Conservation (phyloP, 2,113 vertebrate genomes). For the Marmota monax region DNA sequence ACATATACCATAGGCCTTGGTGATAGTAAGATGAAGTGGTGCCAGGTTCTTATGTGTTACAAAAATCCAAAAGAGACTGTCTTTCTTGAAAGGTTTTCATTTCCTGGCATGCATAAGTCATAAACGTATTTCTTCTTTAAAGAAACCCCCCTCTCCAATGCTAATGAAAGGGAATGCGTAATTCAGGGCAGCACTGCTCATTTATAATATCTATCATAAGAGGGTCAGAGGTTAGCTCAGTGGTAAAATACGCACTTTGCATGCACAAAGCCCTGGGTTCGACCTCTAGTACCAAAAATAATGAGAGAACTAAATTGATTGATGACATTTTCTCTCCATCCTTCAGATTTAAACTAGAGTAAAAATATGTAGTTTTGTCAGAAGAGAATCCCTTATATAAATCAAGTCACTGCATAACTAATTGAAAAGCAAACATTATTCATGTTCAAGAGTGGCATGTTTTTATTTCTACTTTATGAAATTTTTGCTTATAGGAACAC, state of each 20-base stretch:
- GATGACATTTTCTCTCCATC: neutral
- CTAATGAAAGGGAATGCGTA: neutral
- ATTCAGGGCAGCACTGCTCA: neutral
- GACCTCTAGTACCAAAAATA: neutral
- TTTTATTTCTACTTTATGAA: neutral
- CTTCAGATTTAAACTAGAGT: neutral
- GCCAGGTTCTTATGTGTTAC: neutral
- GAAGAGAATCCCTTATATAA: neutral
- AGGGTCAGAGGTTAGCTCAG: neutral
- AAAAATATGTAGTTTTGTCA: neutral
- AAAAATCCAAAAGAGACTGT: neutral
- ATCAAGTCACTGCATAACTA: neutral
- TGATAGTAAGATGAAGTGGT: neutral
- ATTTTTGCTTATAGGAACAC: neutral
- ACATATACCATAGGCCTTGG: neutral
- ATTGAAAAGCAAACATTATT: neutral
- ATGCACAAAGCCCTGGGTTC: neutral
- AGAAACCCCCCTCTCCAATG: neutral
- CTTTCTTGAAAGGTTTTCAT: neutral
- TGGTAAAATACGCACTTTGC: neutral
- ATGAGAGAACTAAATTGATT: neutral
- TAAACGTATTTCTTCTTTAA: slow-evolving; percentile 1
- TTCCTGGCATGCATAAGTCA: neutral
- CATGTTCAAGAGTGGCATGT: neutral
- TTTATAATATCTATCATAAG: neutral